Evolutionary conservation across 2,888 invertebrate genomes (phyloP).

Genomic region (Drosophila algonquin): DNA sequence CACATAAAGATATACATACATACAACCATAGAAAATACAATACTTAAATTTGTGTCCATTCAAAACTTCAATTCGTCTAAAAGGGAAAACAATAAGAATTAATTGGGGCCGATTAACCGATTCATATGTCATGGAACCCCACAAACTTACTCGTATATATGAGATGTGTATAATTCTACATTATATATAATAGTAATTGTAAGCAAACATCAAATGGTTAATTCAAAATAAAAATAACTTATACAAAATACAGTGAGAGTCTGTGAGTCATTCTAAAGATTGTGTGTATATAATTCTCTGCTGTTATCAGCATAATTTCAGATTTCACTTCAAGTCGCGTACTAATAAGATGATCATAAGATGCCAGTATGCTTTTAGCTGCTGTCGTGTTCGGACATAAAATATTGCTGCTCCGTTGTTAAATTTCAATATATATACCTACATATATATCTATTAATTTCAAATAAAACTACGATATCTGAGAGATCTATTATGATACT

Average conservation of each 20-base stretch:
- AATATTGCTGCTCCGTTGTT: no score
- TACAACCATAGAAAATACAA: slow-evolving; percentile 25
- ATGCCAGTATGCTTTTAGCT: neutral
- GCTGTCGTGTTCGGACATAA: no score
- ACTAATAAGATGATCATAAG: no score
- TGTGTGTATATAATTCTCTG: no score
- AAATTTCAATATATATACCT: no score
- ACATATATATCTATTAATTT: neutral
- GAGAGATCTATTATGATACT: no score
- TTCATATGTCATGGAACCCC: slow-evolving; percentile 35
- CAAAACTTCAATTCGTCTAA: slow-evolving; percentile 76
- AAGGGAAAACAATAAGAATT: slow-evolving; percentile 59
- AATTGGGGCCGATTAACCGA: slow-evolving; percentile 15
- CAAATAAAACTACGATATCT: neutral
- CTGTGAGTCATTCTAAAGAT: neutral
- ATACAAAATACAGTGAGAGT: slow-evolving; percentile 47
- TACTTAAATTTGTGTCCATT: slow-evolving; percentile 56
- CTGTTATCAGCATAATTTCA: no score
- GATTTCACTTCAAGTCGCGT: no score
- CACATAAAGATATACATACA: slow-evolving; percentile 43
- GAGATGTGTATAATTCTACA: slow-evolving; percentile 48
- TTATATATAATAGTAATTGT: slow-evolving; percentile 59
- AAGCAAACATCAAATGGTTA: slow-evolving; percentile 68
- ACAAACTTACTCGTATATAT: slow-evolving; percentile 40
- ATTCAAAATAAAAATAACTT: slow-evolving; percentile 66